phyloP scores from a whole-genome alignment of 2,888 invertebrate genomes.

The Callosobruchus maculatus region DNA sequence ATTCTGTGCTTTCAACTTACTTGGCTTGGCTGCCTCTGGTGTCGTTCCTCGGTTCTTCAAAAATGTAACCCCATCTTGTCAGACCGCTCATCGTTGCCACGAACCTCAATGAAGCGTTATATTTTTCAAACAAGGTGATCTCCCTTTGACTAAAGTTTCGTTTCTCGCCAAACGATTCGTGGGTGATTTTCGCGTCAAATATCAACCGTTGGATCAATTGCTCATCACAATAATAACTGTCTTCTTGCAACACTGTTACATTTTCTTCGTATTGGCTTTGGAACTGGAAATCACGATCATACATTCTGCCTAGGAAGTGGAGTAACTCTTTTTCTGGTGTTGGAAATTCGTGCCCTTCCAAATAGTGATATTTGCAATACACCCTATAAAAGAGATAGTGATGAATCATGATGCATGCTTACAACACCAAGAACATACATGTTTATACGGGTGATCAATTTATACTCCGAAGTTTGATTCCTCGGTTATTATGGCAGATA shows the following conservation, averaged over 20 bases:
- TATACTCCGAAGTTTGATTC: too few relatives aligned
- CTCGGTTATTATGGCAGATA: too few relatives aligned
- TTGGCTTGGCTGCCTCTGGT: not conserved
- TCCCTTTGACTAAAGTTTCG: slow-evolving; percentile 40
- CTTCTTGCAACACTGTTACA: slow-evolving; percentile 59
- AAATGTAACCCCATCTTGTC: slow-evolving; percentile 80
- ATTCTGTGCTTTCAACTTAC: not conserved
- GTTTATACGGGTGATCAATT: too few relatives aligned
- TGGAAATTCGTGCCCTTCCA: slow-evolving; percentile 71
- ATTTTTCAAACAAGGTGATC: slow-evolving; percentile 57
- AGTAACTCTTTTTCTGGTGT: slow-evolving; percentile 72
- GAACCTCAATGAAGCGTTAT: slow-evolving; percentile 67
- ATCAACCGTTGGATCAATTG: slow-evolving; percentile 80
- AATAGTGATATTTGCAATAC: slow-evolving; percentile 83
- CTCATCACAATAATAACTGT: slow-evolving; percentile 80
- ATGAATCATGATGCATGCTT: too few relatives aligned
- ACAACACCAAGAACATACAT: too few relatives aligned
- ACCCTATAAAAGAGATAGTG: slow-evolving; percentile 55
- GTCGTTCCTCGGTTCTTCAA: slow-evolving; percentile 46
- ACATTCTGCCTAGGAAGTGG: slow-evolving; percentile 70
- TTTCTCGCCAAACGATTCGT: slow-evolving; percentile 48
- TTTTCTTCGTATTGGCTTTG: slow-evolving; percentile 56
- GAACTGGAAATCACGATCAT: slow-evolving; percentile 59
- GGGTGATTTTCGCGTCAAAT: slow-evolving; percentile 80
- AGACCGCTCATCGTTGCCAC: slow-evolving; percentile 79